Conservation (phyloP, 2,797 vertebrate species). For the Capromys pilorides region DNA sequence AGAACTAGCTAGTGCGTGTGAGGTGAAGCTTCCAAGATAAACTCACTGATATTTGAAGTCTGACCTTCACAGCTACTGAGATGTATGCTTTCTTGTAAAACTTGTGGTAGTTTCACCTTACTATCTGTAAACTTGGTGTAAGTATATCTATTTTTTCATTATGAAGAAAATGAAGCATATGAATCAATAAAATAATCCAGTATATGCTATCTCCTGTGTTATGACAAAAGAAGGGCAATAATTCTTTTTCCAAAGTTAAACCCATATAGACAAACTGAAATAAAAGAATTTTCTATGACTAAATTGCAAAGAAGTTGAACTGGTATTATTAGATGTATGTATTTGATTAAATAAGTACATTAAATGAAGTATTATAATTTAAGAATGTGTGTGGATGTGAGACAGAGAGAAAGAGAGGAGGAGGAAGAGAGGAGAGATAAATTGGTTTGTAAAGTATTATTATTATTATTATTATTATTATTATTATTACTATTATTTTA, state of each 20-base stretch:
- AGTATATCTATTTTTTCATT: not conserved
- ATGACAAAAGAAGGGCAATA: not conserved
- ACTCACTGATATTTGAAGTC: not conserved
- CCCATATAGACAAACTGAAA: not conserved
- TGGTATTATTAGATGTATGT: not conserved
- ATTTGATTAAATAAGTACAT: not conserved
- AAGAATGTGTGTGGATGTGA: not conserved
- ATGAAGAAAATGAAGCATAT: not conserved
- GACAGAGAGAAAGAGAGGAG: not conserved
- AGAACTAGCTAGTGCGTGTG: not conserved
- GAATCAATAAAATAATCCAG: not conserved
- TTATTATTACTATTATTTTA: too few relatives aligned
- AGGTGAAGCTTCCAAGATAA: not conserved
- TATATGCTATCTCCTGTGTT: not conserved
- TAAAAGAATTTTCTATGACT: not conserved
- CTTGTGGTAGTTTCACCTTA: not conserved
- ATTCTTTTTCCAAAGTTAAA: slow-evolving; percentile 1
- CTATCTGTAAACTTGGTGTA: not conserved
- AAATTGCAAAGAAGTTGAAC: not conserved
- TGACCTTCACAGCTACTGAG: not conserved
- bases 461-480: too few relatives aligned
- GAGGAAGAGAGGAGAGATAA: not conserved
- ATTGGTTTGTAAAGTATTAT: not conserved
- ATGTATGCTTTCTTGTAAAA: not conserved
- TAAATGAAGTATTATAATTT: slow-evolving; percentile 46